phyloP scores from a whole-genome alignment of 2,113 vertebrate genomes.

The Semnopithecus entellus region DNA sequence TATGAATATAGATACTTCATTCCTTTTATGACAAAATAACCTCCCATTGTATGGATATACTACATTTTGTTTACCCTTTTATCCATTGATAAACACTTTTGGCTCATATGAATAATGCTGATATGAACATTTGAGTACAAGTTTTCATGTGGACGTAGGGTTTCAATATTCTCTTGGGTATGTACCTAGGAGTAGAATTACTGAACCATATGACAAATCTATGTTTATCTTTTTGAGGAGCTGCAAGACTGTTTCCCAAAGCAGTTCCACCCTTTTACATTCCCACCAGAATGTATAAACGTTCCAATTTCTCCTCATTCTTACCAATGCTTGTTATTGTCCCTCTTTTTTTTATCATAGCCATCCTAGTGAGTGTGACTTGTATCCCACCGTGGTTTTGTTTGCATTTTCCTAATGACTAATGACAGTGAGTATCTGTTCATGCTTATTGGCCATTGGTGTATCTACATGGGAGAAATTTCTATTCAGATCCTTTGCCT shows the following conservation, averaged over 20 bases:
- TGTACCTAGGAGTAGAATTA: not conserved
- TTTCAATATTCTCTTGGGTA: not conserved
- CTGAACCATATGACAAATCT: not conserved
- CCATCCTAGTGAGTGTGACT: not conserved
- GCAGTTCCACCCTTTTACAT: not conserved
- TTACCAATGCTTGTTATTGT: not conserved
- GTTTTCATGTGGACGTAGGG: not conserved
- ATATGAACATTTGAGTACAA: not conserved
- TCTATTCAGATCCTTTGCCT: not conserved
- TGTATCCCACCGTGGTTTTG: not conserved
- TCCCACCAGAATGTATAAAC: not conserved
- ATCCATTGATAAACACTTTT: not conserved
- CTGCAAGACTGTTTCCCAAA: not conserved
- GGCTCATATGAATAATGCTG: not conserved
- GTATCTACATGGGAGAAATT: not conserved
- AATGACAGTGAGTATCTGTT: not conserved
- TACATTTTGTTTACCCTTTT: not conserved
- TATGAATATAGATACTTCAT: not conserved
- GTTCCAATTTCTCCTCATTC: not conserved
- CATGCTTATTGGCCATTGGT: not conserved
- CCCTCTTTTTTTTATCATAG: not conserved
- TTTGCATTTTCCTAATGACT: not conserved
- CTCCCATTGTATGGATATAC: not conserved
- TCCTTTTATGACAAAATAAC: not conserved
- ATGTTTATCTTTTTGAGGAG: not conserved